phyloP scores from a whole-genome alignment of 2,797 vertebrate genomes.

The Staurois parvus region DNA sequence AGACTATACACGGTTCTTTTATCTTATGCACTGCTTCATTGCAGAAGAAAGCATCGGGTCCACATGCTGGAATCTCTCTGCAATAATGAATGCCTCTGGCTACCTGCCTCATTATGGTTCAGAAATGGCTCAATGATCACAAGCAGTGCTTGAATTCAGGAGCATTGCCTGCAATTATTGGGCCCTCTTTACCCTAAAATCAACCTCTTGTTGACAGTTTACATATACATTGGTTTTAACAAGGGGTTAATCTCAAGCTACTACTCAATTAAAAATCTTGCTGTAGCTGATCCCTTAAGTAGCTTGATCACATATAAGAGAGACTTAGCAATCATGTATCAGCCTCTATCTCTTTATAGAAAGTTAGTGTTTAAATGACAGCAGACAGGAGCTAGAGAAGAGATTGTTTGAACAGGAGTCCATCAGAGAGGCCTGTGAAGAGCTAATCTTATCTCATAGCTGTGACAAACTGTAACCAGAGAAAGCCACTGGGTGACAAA shows the following conservation, averaged over 20 bases:
- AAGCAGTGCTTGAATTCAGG: too few relatives aligned
- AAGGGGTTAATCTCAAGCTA: background rate
- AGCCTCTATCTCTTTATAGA: slow-evolving; percentile 5
- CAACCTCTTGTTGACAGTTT: background rate
- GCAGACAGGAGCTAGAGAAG: slow-evolving; percentile 7
- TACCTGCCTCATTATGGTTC: too few relatives aligned
- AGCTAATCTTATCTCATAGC: slow-evolving; percentile 39
- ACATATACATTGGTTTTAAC: background rate
- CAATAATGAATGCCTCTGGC: too few relatives aligned
- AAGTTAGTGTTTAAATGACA: slow-evolving; percentile 26
- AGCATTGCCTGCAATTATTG: too few relatives aligned
- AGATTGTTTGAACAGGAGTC: slow-evolving; percentile 46
- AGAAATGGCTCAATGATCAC: too few relatives aligned
- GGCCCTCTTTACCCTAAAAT: too few relatives aligned
- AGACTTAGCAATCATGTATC: background rate
- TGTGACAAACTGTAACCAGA: slow-evolving; percentile 25
- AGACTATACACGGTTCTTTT: too few relatives aligned
- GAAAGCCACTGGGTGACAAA: slow-evolving; percentile 45
- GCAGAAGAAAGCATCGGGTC: too few relatives aligned
- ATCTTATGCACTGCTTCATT: too few relatives aligned
- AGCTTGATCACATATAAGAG: slow-evolving; percentile 22
- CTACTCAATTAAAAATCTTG: background rate
- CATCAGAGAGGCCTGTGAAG: slow-evolving; percentile 19
- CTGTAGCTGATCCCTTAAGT: background rate
- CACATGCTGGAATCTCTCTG: too few relatives aligned